These are phyloP conservation scores for Brachirus orientalis DNA, from an alignment of 2,113 vertebrate species.

Conservation along the genomic window DNA sequence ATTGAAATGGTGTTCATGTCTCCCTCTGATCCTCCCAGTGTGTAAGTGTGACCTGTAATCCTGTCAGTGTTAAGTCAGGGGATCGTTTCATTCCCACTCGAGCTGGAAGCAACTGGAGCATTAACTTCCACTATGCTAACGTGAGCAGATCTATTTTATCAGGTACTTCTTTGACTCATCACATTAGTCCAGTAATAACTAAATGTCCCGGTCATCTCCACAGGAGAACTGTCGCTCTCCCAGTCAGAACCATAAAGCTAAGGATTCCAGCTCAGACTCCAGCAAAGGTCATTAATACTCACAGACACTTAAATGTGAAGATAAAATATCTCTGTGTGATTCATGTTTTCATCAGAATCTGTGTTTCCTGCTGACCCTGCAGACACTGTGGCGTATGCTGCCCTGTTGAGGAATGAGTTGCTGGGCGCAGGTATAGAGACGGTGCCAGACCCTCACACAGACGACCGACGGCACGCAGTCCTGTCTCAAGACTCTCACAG, in stretches of 20 bases:
- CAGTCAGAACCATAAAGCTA: constrained; percentile 81
- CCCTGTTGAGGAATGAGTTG: constrained; percentile 84
- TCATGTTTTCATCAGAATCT: background rate
- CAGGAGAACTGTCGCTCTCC: constrained; percentile 85
- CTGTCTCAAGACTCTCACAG: constrained; percentile 77
- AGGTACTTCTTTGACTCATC: background rate
- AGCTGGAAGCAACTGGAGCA: constrained; percentile 86
- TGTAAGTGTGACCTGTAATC: constrained; percentile 77
- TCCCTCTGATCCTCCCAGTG: constrained; percentile 56
- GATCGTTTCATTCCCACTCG: constrained; percentile 85
- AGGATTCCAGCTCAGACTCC: constrained; percentile 81
- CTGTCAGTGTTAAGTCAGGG: constrained; percentile 80
- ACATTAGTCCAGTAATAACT: background rate
- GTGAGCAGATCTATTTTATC: constrained; percentile 56
- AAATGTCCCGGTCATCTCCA: background rate
- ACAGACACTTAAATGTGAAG: background rate
- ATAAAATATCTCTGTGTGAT: background rate
- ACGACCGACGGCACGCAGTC: constrained; percentile 77
- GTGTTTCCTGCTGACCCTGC: background rate
- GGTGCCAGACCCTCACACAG: constrained; percentile 80
- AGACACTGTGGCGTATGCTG: constrained; percentile 85
- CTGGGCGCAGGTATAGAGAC: constrained; percentile 83
- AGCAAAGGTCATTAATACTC: constrained; percentile 79
- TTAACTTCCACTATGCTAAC: constrained; percentile 86
- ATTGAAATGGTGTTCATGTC: no score